Evolutionary conservation across 1,140 invertebrate genomes (phyloP).

Genomic region (Apis mellifera): Amel_HAv3.1 CM009945.2:1739501-1740000

Average conservation of each 20-base stretch:
- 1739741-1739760: conserved; percentile 21
- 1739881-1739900: too few species aligned
- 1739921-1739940: too few species aligned
- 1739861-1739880: background rate
- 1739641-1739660: conserved; percentile 63
- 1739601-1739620: background rate
- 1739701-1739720: conserved; percentile 75
- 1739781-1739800: background rate
- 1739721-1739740: conserved; percentile 38
- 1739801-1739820: background rate
- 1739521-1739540: background rate
- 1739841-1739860: background rate
- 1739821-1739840: conserved; percentile 7
- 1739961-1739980: too few species aligned
- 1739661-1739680: conserved; percentile 74
- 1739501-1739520: background rate
- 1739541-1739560: background rate
- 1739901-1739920: too few species aligned
- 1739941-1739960: too few species aligned
- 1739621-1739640: conserved; percentile 72
- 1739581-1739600: conserved; percentile 24
- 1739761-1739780: conserved; percentile 16
- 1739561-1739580: too few species aligned
- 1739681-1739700: conserved; percentile 79
- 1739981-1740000: too few species aligned